Conservation (phyloP, 2,113 vertebrate species). For the Prionailurus viverrinus region DNA sequence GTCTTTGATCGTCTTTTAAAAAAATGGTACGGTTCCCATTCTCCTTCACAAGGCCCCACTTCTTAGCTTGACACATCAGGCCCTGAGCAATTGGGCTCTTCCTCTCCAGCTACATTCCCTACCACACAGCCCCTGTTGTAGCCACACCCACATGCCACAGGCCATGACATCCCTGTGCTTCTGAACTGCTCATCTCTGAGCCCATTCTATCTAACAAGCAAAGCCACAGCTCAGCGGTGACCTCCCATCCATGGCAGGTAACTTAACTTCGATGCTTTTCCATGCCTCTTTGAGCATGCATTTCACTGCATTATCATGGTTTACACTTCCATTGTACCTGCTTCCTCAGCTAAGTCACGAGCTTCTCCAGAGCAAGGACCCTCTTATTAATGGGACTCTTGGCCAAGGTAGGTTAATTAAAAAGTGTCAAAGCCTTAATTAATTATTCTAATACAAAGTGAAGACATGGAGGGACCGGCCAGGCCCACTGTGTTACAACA, state of each 20-base stretch:
- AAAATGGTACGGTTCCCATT: neutral
- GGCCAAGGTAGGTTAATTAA: neutral
- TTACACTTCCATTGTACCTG: neutral
- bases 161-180: neutral
- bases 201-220: neutral
- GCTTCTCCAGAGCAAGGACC: neutral
- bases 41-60: neutral
- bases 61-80: neutral
- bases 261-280: neutral
- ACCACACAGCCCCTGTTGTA: too few species aligned
- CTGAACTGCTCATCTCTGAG: neutral
- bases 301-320: neutral
- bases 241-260: neutral
- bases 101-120: too few species aligned
- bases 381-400: neutral
- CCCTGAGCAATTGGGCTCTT: neutral
- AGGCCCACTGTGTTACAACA: neutral
- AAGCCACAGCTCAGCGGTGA: neutral
- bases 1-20: neutral
- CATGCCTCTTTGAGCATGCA: neutral
- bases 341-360: neutral
- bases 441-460: neutral
- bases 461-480: neutral
- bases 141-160: rapidly evolving
- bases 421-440: neutral